Evolutionary conservation across 2,113 vertebrate species (phyloP).

Genomic region (Uropsilus gracilis): DNA sequence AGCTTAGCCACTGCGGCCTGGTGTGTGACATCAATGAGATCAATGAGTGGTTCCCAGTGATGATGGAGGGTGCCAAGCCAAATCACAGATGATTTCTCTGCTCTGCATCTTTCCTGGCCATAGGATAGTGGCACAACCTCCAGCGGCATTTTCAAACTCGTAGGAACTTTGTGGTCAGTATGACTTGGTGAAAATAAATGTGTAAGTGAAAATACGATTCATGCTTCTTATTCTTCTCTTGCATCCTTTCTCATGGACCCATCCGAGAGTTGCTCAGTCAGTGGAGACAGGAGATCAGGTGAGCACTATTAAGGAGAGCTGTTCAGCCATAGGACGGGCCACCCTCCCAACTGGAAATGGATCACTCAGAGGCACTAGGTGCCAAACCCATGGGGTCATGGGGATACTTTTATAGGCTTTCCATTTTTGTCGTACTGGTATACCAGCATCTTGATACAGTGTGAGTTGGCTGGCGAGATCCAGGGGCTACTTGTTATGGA

Average conservation of each 20-base stretch:
- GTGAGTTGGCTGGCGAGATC: slow-evolving; percentile 98
- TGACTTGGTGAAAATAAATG: slow-evolving; percentile 6
- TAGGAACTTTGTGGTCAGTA: background rate
- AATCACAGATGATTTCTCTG: slow-evolving; percentile 56
- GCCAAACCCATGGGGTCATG: slow-evolving; percentile 84
- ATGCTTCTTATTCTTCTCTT: slow-evolving; percentile 67
- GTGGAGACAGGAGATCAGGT: slow-evolving; percentile 81
- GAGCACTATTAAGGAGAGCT: slow-evolving; percentile 77
- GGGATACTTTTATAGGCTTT: slow-evolving; percentile 95
- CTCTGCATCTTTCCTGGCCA: slow-evolving; percentile 50
- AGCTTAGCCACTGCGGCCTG: slow-evolving; percentile 58
- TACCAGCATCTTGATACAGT: slow-evolving; percentile 98
- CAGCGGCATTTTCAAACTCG: slow-evolving; percentile 32
- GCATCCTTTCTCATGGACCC: slow-evolving; percentile 57
- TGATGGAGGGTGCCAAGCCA: slow-evolving; percentile 54
- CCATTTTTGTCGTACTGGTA: slow-evolving; percentile 98
- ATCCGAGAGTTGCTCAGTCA: slow-evolving; percentile 66
- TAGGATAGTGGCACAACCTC: background rate
- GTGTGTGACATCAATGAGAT: background rate
- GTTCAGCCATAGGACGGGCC: slow-evolving; percentile 56
- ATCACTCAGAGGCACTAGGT: slow-evolving; percentile 66
- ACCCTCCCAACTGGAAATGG: slow-evolving; percentile 74
- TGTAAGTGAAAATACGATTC: background rate
- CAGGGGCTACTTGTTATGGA: slow-evolving; percentile 99
- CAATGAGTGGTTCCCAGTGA: slow-evolving; percentile 6